Conservation (phyloP, 2,888 invertebrate genomes). For the Philhelius pedissequus region DNA sequence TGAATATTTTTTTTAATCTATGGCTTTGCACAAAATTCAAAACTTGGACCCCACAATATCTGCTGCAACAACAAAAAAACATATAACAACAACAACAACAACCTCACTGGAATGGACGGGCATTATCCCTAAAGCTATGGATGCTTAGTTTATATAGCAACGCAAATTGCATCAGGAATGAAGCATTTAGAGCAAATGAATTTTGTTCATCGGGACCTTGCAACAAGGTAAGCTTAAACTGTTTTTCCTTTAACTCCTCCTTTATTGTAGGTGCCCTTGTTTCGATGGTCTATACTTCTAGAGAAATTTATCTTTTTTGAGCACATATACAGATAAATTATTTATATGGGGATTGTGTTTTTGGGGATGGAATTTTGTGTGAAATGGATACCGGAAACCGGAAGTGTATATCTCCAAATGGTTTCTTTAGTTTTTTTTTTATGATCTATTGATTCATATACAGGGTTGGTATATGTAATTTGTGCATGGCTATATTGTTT, state of each 20-base stretch:
- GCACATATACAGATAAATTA: neutral
- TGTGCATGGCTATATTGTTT: neutral
- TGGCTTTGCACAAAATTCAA: slow-evolving; percentile 35
- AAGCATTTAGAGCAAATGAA: slow-evolving; percentile 91
- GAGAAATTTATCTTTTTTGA: neutral
- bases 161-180: slow-evolving; percentile 94
- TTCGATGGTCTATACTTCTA: neutral
- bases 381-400: slow-evolving; percentile 37
- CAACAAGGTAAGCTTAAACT: slow-evolving; percentile 83
- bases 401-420: slow-evolving; percentile 11
- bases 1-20: slow-evolving; percentile 25
- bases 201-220: slow-evolving; percentile 92
- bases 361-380: neutral
- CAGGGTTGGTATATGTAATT: neutral
- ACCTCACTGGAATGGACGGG: neutral
- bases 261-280: neutral
- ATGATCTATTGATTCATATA: slow-evolving; percentile 14
- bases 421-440: neutral
- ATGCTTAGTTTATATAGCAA: slow-evolving; percentile 91
- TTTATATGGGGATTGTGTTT: slow-evolving; percentile 1
- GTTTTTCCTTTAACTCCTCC: slow-evolving; percentile 15
- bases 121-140: slow-evolving; percentile 84
- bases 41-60: slow-evolving; percentile 24
- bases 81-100: neutral
- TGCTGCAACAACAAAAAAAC: slow-evolving; percentile 10